Evolutionary conservation across 2,888 invertebrate species (phyloP).

Genomic region (Thalpophila matura): DNA sequence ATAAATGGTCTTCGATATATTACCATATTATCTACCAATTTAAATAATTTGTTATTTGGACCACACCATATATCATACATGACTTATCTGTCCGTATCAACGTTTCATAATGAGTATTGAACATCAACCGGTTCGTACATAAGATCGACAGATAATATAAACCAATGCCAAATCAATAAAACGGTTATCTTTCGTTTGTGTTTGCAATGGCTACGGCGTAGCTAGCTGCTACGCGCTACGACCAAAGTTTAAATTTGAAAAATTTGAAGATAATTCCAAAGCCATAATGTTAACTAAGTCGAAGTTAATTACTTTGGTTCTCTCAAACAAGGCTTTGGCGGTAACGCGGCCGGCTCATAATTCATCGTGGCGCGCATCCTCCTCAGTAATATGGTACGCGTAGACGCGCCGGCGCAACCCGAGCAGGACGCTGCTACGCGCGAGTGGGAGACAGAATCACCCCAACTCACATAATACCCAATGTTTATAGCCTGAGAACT

Average conservation of each 20-base stretch:
- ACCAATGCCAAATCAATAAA: slow-evolving; percentile 52
- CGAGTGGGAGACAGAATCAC: slow-evolving; percentile 61
- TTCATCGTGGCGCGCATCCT: slow-evolving; percentile 82
- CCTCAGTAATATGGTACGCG: slow-evolving; percentile 78
- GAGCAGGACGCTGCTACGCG: slow-evolving; percentile 70
- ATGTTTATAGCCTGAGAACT: slow-evolving; percentile 86
- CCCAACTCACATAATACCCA: slow-evolving; percentile 79
- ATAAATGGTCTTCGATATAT: too few relatives aligned
- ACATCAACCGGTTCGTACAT: slow-evolving; percentile 49
- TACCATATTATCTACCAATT: too few relatives aligned
- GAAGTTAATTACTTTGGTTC: slow-evolving; percentile 88
- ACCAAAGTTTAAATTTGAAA: slow-evolving; percentile 60
- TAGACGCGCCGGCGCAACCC: slow-evolving; percentile 87
- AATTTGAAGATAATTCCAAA: slow-evolving; percentile 72
- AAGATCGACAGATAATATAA: slow-evolving; percentile 48
- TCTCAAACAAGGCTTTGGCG: slow-evolving; percentile 89
- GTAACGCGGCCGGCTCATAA: slow-evolving; percentile 84
- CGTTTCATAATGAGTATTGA: slow-evolving; percentile 59
- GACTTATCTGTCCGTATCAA: slow-evolving; percentile 54
- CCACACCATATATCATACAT: slow-evolving; percentile 57
- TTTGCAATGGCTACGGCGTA: slow-evolving; percentile 67
- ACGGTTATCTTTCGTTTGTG: slow-evolving; percentile 21
- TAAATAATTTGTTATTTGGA: too few relatives aligned
- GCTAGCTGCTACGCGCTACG: slow-evolving; percentile 67
- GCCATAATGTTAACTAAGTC: slow-evolving; percentile 85